Evolutionary conservation across 2,888 invertebrate genomes (phyloP).

Genomic region (Meteorus cinctellus): DNA sequence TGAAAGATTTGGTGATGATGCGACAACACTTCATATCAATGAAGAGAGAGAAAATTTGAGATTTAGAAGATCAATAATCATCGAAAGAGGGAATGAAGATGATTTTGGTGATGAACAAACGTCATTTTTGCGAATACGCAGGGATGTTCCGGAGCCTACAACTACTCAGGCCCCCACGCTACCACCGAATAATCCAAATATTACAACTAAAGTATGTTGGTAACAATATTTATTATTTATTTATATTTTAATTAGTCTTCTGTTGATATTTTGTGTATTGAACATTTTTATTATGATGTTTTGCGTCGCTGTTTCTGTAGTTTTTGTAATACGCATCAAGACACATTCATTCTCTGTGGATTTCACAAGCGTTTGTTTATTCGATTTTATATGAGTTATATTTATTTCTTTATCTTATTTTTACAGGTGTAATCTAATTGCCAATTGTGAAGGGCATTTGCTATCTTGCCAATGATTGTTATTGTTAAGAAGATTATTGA

Average conservation of each 20-base stretch:
- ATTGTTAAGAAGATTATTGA: no score
- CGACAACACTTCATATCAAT: constrained; percentile 58
- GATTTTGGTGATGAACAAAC: constrained; percentile 55
- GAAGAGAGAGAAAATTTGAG: constrained; percentile 48
- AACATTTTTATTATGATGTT: not conserved
- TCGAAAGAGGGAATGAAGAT: constrained; percentile 54
- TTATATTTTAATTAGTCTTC: constrained; percentile 20
- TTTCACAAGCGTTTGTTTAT: no score
- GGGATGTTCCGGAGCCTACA: constrained; percentile 53
- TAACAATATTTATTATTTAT: constrained; percentile 9
- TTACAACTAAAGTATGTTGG: constrained; percentile 64
- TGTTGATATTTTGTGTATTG: not conserved
- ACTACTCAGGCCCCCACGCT: constrained; percentile 35
- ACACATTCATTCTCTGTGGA: not conserved
- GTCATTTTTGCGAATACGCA: constrained; percentile 62
- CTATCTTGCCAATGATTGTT: no score
- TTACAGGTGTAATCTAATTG: no score
- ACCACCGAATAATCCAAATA: constrained; percentile 60
- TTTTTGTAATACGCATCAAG: not conserved
- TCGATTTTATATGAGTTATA: no score
- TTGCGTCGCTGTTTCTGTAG: not conserved
- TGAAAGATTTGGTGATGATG: constrained; percentile 58
- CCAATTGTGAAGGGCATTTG: no score
- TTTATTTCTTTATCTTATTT: no score
- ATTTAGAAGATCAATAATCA: constrained; percentile 53